These are phyloP conservation scores for Plecturocebus donacophilus DNA, from an alignment of 2,113 vertebrate species.

Conservation along the genomic window DNA sequence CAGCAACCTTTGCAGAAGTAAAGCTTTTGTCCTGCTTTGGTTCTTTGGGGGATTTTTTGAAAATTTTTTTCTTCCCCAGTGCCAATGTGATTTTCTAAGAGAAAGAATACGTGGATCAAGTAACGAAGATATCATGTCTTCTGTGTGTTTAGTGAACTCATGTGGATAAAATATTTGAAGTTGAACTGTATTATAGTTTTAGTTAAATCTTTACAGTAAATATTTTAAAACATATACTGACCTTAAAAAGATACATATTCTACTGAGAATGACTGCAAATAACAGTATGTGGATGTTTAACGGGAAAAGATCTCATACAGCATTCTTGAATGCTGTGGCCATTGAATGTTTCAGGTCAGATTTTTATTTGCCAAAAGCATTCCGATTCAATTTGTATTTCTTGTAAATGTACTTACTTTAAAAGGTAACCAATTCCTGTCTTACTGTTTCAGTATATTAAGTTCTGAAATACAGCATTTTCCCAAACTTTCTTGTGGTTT, in stretches of 20 bases:
- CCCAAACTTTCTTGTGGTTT: conserved; percentile 29
- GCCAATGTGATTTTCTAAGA: not conserved
- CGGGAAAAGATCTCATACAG: not conserved
- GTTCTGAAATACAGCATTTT: conserved; percentile 12
- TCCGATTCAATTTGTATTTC: conserved; percentile 8
- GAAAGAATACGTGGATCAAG: not conserved
- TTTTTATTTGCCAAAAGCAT: not conserved
- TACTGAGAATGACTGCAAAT: not conserved
- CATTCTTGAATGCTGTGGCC: not conserved
- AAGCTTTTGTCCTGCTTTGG: conserved; percentile 80
- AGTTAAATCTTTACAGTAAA: not conserved
- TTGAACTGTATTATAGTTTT: conserved; percentile 1
- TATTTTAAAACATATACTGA: not conserved
- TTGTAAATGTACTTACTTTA: conserved; percentile 33
- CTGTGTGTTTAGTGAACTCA: not conserved
- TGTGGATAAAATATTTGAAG: not conserved
- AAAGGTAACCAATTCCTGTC: not conserved
- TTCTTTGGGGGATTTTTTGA: conserved; percentile 63
- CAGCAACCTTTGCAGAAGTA: conserved; percentile 83
- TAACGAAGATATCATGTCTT: not conserved
- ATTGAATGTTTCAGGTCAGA: not conserved
- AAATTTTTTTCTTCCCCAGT: not conserved
- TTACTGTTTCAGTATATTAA: not conserved
- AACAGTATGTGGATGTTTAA: not conserved
- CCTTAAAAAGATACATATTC: not conserved